These are phyloP conservation scores for Chrysodeixis includens DNA, from an alignment of 2,888 invertebrate species.

Conservation along the genomic window DNA sequence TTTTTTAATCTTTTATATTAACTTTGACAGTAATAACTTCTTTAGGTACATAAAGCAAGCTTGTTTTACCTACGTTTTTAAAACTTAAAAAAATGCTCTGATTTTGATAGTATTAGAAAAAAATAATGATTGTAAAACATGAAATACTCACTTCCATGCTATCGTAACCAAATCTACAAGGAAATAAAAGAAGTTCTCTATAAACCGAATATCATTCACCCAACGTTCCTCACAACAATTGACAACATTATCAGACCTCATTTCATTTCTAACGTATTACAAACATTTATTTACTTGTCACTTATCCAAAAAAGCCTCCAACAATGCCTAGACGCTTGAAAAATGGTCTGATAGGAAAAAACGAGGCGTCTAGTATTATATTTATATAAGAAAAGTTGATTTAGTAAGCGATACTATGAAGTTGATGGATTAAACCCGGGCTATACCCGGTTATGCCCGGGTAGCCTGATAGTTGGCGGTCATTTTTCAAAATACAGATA, in stretches of 20 bases:
- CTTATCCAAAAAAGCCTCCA: constrained; percentile 27
- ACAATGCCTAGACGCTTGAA: constrained; percentile 38
- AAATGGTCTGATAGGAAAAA: constrained; percentile 42
- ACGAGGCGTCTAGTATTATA: constrained; percentile 16
- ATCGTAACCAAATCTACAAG: no score
- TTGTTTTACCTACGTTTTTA: no score
- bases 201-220: constrained; percentile 5
- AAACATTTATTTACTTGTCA: constrained; percentile 55
- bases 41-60: no score
- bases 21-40: no score
- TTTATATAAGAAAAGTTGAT: constrained; percentile 42
- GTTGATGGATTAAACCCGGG: constrained; percentile 51
- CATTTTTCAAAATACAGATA: constrained; percentile 53
- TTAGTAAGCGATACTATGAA: constrained; percentile 48
- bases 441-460: constrained; percentile 27
- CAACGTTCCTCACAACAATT: constrained; percentile 18
- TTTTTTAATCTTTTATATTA: no score
- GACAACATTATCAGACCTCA: constrained; percentile 23
- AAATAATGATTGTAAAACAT: no score
- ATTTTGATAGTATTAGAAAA: no score
- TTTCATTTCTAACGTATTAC: constrained; percentile 27
- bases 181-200: neutral
- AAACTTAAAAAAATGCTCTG: no score
- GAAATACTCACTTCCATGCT: no score
- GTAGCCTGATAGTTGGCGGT: constrained; percentile 31